Evolutionary conservation across 2,888 invertebrate genomes (phyloP), one percentile per base, ranked within the genome.

Genomic region (Drosophila dives): DNA sequence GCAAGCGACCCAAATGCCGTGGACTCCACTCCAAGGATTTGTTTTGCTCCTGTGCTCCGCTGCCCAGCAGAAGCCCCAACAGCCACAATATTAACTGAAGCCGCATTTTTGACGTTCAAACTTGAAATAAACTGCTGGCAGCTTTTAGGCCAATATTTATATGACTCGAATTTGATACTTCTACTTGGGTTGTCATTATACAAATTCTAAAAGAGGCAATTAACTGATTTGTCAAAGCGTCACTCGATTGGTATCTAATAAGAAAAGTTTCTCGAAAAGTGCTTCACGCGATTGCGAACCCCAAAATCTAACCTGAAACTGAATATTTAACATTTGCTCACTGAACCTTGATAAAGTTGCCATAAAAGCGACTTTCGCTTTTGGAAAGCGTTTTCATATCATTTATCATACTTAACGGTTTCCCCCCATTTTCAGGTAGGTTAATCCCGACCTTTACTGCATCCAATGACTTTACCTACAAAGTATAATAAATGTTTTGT

Each of bases 211-310:
- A 40, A 50, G 32, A 38, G 56, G 80, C 77, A 90, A 91, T 91
- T 91, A 91, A 81, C 53, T 62, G 81, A 89, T 68, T 86, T 89
- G 83, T 84, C 90, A 86, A 90, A 89, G 80, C 90, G 81, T 75
- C 62, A 69, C 67, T 77, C 77, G 85, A 89, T 89, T 75, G 79
- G 75, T 79, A 89, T 89, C 89, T 76, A 81, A 86, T 86, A 80
- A 72, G 76, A 89, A 87, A 86, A 75, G 72, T 77, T 79, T 56
- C 60, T 38, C 32, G 48, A 65, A 81, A 77, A 72, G 58, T 73
- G 61, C 77, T 75, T 79, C 50, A 64, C 56, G 72, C 73, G 60
- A 63, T 15, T 20, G 45, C 49, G 26, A 54, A 34, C 38, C 26
- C 15, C n/a, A 59, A 49, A 45, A 33, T 53, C 23, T 49, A 70